phyloP scores from a whole-genome alignment of 2,113 vertebrate species.

The Procavia capensis region DNA sequence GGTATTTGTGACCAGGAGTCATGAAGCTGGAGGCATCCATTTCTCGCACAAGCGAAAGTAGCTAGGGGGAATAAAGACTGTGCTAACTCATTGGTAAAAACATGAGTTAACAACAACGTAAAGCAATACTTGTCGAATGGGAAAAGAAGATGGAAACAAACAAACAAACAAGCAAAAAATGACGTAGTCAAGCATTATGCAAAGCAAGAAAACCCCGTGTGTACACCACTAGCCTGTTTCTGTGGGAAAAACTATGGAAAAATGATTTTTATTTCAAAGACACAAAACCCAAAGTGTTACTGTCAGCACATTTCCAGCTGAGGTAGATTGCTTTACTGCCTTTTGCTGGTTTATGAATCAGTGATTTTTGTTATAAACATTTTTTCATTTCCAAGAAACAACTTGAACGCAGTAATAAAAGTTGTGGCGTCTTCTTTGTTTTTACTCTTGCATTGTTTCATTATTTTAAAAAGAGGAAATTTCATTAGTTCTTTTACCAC shows the following conservation, averaged over 20 bases:
- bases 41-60: not conserved
- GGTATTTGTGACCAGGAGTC: not conserved
- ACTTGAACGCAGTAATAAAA: not conserved
- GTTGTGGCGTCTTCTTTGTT: not conserved
- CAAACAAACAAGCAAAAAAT: not conserved
- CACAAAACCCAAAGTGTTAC: not conserved
- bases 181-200: not conserved
- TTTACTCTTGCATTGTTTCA: not conserved
- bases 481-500: constrained; percentile 17
- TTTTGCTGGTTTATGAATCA: not conserved
- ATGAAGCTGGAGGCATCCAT: not conserved
- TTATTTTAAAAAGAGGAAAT: constrained; percentile 8
- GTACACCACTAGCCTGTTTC: not conserved
- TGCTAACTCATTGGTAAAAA: not conserved
- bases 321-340: not conserved
- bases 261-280: constrained; percentile 4
- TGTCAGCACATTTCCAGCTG: not conserved
- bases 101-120: not conserved
- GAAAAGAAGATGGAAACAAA: not conserved
- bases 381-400: not conserved
- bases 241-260: not conserved
- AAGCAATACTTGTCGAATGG: not conserved
- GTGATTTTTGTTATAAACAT: not conserved
- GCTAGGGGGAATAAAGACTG: not conserved
- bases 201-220: not conserved